Conservation (phyloP, 2,113 vertebrate genomes). For the Myrmophylax atrothorax region DNA sequence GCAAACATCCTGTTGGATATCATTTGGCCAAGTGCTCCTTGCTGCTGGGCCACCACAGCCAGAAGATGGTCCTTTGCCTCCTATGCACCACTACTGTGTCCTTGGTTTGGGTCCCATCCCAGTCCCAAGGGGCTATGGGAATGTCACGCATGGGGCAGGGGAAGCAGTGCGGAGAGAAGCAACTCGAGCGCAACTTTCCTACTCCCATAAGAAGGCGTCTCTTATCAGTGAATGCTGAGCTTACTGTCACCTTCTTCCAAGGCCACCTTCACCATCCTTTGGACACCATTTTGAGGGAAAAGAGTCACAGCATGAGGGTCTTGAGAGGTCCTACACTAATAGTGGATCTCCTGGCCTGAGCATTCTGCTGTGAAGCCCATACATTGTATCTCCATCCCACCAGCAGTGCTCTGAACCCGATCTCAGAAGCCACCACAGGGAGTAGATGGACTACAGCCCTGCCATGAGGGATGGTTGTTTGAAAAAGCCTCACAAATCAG, state of each 20-base stretch:
- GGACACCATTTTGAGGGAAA: background rate
- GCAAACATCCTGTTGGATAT: background rate
- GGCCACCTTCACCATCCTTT: background rate
- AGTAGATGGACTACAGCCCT: background rate
- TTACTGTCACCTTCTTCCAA: background rate
- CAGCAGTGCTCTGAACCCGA: background rate
- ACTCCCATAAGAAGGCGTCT: background rate
- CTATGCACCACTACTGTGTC: accelerated
- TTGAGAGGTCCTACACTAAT: background rate
- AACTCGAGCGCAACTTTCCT: background rate
- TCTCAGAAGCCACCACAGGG: background rate
- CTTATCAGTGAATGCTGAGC: background rate
- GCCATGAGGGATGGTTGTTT: background rate
- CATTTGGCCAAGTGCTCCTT: background rate
- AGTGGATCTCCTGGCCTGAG: background rate
- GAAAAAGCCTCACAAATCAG: background rate
- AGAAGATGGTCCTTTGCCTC: background rate
- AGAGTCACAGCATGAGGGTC: background rate
- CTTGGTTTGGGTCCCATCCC: background rate
- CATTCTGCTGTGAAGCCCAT: accelerated
- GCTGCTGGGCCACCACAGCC: background rate
- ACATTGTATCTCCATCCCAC: background rate
- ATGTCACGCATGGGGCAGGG: background rate
- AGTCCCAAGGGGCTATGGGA: background rate
- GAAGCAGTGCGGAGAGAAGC: background rate